Conservation (phyloP, 2,113 vertebrate genomes). For the Rissa tridactyla region DNA sequence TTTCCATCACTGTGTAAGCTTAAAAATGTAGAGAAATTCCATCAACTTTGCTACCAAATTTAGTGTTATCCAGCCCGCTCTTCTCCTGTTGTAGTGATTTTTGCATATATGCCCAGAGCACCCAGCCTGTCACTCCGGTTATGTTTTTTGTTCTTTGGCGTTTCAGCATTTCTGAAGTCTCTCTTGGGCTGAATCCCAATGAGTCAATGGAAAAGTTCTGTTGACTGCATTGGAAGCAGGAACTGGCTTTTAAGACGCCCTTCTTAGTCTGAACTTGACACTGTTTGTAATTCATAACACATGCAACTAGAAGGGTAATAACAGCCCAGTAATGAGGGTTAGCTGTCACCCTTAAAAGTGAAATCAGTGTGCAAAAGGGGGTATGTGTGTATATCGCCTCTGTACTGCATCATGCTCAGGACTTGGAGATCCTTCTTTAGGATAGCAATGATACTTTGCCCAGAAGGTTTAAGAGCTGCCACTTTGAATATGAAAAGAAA, state of each 20-base stretch:
- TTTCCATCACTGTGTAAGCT: background rate
- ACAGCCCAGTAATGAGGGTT: background rate
- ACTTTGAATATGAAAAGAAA: background rate
- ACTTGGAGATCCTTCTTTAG: background rate
- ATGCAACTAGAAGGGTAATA: background rate
- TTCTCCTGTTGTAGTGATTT: background rate
- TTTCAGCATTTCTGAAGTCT: background rate
- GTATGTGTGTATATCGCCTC: background rate
- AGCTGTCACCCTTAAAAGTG: background rate
- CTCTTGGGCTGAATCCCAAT: background rate
- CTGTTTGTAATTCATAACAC: background rate
- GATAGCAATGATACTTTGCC: background rate
- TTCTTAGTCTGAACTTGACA: background rate
- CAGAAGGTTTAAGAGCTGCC: background rate
- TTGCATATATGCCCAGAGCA: background rate
- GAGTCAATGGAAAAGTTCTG: conserved; percentile 3
- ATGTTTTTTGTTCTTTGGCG: background rate
- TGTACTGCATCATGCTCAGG: background rate
- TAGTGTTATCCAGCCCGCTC: background rate
- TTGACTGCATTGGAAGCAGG: background rate
- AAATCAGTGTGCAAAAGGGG: background rate
- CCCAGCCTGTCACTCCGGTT: background rate
- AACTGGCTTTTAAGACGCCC: background rate
- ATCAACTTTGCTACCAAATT: background rate
- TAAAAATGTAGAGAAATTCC: background rate